Conservation (phyloP, 92 coral and sea anemone species). For the Phenganax stokvisi region DNA sequence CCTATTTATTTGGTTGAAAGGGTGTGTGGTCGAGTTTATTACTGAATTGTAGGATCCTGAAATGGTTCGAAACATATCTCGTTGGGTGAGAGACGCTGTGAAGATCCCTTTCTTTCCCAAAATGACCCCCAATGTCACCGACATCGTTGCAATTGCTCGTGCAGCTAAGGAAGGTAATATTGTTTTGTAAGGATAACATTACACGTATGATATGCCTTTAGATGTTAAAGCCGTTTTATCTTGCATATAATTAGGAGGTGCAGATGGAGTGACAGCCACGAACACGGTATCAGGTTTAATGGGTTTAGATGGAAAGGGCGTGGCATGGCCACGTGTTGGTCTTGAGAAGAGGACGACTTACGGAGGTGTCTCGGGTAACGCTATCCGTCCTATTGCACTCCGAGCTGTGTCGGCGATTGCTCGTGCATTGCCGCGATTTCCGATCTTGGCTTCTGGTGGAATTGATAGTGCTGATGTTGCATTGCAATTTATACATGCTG, state of each 20-base stretch:
- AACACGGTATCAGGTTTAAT: conserved; percentile 97
- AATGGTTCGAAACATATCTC: conserved; percentile 83
- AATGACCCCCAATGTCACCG: conserved; percentile 97
- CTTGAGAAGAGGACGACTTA: conserved; percentile 72
- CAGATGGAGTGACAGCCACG: conserved; percentile 98
- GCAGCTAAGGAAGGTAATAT: conserved; percentile 88
- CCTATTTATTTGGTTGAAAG: background rate
- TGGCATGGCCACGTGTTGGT: conserved; percentile 90
- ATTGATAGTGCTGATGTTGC: conserved; percentile 97
- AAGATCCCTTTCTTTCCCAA: conserved; percentile 96
- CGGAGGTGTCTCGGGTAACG: conserved; percentile 97
- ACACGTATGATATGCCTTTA: background rate
- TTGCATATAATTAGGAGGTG: conserved; percentile 55
- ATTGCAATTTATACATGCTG: conserved; percentile 86
- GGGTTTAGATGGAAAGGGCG: conserved; percentile 65
- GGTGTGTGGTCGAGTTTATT: background rate
- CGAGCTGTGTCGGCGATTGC: conserved; percentile 97
- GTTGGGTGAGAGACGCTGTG: conserved; percentile 82
- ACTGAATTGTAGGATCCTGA: conserved; percentile 65
- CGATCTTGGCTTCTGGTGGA: conserved; percentile 96
- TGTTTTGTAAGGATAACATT: background rate
- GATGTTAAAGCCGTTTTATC: background rate
- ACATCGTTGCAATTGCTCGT: conserved; percentile 77
- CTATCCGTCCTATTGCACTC: conserved; percentile 90
- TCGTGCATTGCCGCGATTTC: conserved; percentile 83